Evolutionary conservation across 2,888 invertebrate genomes (phyloP).

Genomic region (Sisyra nigra): DNA sequence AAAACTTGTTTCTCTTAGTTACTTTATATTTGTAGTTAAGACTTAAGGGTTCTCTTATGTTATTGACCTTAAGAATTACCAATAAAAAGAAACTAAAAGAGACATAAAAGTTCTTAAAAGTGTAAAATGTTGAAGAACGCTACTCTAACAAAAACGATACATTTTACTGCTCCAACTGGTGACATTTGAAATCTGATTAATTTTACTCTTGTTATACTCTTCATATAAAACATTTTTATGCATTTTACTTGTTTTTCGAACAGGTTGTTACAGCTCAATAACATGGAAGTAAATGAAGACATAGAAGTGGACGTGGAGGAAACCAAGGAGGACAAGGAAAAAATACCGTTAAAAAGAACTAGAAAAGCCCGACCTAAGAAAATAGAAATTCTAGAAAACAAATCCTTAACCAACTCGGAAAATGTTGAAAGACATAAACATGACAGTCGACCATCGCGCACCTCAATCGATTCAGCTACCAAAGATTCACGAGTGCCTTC

Average conservation of each 20-base stretch:
- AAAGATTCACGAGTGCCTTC: slow-evolving; percentile 18
- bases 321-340: slow-evolving; percentile 14
- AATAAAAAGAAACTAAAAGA: too few species aligned
- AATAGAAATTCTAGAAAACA: background rate
- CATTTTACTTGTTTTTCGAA: background rate
- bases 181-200: too few species aligned
- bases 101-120: too few species aligned
- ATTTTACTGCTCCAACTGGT: too few species aligned
- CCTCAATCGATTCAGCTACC: slow-evolving; percentile 15
- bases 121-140: too few species aligned
- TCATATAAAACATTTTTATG: too few species aligned
- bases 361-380: slow-evolving; percentile 21
- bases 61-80: too few species aligned
- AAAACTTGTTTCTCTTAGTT: too few species aligned
- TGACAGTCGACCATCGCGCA: background rate
- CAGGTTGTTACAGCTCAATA: slow-evolving; percentile 61
- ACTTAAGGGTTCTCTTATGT: too few species aligned
- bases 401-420: background rate
- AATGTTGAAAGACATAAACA: background rate
- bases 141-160: too few species aligned
- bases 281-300: slow-evolving; percentile 46
- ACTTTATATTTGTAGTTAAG: too few species aligned
- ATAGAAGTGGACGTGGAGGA: slow-evolving; percentile 30
- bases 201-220: too few species aligned
- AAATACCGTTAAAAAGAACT: slow-evolving; percentile 21